phyloP scores from a whole-genome alignment of 2,113 vertebrate species.

The Speoplatyrhinus poulsoni region DNA sequence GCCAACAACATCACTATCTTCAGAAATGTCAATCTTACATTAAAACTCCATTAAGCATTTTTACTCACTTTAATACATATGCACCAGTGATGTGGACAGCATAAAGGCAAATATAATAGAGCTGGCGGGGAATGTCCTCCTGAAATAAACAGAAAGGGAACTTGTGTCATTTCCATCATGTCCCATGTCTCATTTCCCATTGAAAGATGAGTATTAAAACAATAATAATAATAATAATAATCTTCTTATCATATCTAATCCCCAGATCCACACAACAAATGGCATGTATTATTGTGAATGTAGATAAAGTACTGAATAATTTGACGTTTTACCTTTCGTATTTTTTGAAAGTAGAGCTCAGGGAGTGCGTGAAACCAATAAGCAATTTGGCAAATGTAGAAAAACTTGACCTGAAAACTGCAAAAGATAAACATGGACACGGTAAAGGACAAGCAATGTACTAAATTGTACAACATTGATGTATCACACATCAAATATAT shows the following conservation, averaged over 20 bases:
- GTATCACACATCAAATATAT: not conserved
- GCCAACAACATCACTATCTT: not conserved
- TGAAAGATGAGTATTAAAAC: not conserved
- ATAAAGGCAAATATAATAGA: conserved; percentile 86
- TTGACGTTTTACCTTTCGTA: conserved; percentile 74
- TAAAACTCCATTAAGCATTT: not conserved
- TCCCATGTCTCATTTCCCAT: too few species aligned
- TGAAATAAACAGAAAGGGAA: conserved; percentile 35
- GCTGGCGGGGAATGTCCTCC: conserved; percentile 86
- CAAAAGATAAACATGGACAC: conserved; percentile 32
- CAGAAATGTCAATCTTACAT: not conserved
- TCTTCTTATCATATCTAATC: too few species aligned
- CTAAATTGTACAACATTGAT: not conserved
- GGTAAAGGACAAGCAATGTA: not conserved
- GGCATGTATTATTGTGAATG: too few species aligned
- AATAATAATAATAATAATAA: not conserved
- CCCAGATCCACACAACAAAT: too few species aligned
- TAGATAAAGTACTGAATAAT: not conserved
- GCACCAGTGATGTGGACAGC: conserved; percentile 84
- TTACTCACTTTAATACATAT: conserved; percentile 85
- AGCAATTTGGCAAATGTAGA: conserved; percentile 88
- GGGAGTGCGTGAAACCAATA: conserved; percentile 86
- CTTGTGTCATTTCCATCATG: not conserved
- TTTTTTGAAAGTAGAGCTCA: conserved; percentile 86
- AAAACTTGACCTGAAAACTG: conserved; percentile 89